A percentile compares a stretch with the other conserved stretches of the same genome.
phyloP scores from a whole-genome alignment of 2,888 invertebrate species.

The Dione juno region DNA sequence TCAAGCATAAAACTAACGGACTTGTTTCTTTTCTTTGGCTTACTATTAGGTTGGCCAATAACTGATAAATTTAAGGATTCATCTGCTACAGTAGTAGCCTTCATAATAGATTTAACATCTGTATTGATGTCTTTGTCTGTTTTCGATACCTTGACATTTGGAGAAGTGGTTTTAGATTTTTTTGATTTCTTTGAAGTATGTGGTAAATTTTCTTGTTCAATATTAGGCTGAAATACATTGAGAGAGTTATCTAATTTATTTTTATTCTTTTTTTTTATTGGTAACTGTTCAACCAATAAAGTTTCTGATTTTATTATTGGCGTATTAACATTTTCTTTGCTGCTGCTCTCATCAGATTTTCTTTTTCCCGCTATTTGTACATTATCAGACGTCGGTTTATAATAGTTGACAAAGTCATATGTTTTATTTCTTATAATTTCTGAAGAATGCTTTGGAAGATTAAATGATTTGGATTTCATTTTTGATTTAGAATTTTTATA shows the following conservation, averaged over 20 bases:
- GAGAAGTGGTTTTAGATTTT: constrained; percentile 55
- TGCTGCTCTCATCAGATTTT: constrained; percentile 45
- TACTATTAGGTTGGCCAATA: constrained; percentile 46
- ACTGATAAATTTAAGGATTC: constrained; percentile 50
- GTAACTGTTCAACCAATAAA: constrained; percentile 51
- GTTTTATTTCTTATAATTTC: constrained; percentile 56
- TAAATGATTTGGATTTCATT: constrained; percentile 65
- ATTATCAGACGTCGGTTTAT: constrained; percentile 62
- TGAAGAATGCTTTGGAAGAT: constrained; percentile 48
- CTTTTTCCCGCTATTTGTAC: constrained; percentile 50
- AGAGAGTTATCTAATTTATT: constrained; percentile 51
- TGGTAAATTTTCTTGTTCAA: constrained; percentile 54
- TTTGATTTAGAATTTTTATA: neutral
- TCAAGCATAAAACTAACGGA: constrained; percentile 75
- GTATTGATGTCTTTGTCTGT: constrained; percentile 37
- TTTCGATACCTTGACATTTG: constrained; percentile 47
- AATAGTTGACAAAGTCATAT: constrained; percentile 64
- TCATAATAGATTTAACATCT: constrained; percentile 67
- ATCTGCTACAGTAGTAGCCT: constrained; percentile 51
- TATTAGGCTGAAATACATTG: constrained; percentile 55
- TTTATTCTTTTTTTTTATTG: constrained; percentile 57
- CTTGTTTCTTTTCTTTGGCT: constrained; percentile 72
- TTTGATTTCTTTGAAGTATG: constrained; percentile 46
- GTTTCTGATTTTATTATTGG: constrained; percentile 45
- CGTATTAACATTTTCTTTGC: constrained; percentile 47